Evolutionary conservation across 2,888 invertebrate species (phyloP), one percentile per base, ranked within the genome.

Genomic region (Cryptocephalus moraei): DNA sequence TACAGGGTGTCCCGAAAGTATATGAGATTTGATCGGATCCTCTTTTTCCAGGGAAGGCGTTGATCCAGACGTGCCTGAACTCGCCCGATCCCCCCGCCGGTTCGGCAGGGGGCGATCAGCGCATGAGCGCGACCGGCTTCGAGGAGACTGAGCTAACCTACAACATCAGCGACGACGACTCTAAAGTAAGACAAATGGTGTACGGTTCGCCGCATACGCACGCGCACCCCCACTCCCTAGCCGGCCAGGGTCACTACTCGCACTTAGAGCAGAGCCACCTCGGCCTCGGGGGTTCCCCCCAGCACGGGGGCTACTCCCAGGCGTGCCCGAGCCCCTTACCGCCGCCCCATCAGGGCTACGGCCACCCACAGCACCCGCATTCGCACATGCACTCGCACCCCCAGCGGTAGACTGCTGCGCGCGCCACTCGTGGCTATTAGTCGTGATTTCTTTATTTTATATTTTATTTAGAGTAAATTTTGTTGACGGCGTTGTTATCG

Each of bases 81-180:
- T 92, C 94, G 43, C 96, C 95, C 41, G 95, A 95, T 73, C 92
- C 91, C 52, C 87, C 84, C 50, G 84, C 74, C 58, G 75, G 77
- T 31, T 70, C 73, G 13, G 77, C 79, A 8, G 63, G 76, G 53
- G 81, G 81, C 58, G 94, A 95, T 75, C 95, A 95, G 73, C 80
- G 96, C 62, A 96, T 95, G 95, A 93, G 93, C 51, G 95, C 95
- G 54, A 94, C 94, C 48, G 96, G 96, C 62, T 96, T 92, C 79
- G 95, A 96, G 78, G 96, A 96, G 75, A 94, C 95, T 56, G 96
- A 96, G 79, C 84, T 96, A 66, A 93, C 92, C 65, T 96, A 94
- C 81, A 91, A 90, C 79, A 87, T 91, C 73, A 86, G 86, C 74
- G 91, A 91, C 77, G 91, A 91, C 80, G 87, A 93, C 74, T 87